phyloP scores from a whole-genome alignment of 23 tunicate species.

The Ascidia mentula region DNA sequence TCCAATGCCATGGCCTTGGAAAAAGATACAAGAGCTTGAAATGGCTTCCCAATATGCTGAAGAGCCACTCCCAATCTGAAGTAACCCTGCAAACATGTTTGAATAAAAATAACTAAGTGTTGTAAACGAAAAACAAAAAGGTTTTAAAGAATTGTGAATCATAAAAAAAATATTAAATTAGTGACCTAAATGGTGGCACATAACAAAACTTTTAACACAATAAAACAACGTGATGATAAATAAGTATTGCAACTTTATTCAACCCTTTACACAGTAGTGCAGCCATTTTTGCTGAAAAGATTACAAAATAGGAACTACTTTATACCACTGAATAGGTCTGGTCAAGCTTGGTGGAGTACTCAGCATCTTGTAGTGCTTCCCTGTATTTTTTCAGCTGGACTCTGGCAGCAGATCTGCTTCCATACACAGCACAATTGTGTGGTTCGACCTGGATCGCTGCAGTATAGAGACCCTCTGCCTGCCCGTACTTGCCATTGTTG shows the following conservation, averaged over 20 bases:
- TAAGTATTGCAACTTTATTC: too few relatives aligned
- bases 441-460: constrained; percentile 41
- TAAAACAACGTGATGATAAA: too few relatives aligned
- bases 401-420: constrained; percentile 40
- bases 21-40: constrained; percentile 52
- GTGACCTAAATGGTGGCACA: too few relatives aligned
- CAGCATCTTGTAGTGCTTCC: constrained; percentile 59
- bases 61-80: constrained; percentile 62
- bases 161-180: too few relatives aligned
- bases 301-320: too few relatives aligned
- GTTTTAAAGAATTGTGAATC: too few relatives aligned
- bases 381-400: constrained; percentile 29
- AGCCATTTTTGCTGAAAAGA: too few relatives aligned
- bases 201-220: too few relatives aligned
- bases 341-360: constrained; percentile 31
- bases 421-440: constrained; percentile 50
- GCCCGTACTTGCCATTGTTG: constrained; percentile 12
- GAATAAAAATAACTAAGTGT: too few relatives aligned
- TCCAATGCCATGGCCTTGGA: constrained; percentile 61
- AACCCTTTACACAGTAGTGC: too few relatives aligned
- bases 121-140: too few relatives aligned
- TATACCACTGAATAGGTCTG: constrained; percentile 51
- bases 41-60: constrained; percentile 34
- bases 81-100: constrained; percentile 64
- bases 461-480: constrained; percentile 54